Base-by-base conservation (phyloP, 2,113 vertebrate genomes). In the Serilophus lunatus region DNA sequence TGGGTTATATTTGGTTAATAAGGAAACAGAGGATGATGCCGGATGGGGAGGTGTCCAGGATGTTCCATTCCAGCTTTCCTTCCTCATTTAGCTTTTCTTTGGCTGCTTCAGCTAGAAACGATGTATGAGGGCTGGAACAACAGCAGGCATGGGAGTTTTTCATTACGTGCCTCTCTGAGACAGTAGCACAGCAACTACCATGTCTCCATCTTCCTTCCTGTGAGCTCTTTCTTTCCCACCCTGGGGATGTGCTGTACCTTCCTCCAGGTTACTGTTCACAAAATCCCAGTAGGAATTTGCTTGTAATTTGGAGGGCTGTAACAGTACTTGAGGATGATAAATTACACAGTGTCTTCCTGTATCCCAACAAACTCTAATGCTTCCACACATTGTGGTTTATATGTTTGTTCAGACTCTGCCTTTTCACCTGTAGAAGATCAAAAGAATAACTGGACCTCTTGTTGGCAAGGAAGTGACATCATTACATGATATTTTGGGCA, bases 11-110 rank as follows among this genome's bases (percentile, higher is more conserved):
- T 96, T 75, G 65, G 80, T 65, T 93, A 81, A 83, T 77, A 51
- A 93, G 88, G 94, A 94, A 95, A 71, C 31, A 68, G 42, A 70
- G 69, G 65, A 86, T 4, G 25, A 63, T 72, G 65, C 61, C 53
- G n/a, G 95, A 96, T 91, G 53, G 91, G 86, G 77, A 95, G 91
- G 91, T 91, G 81, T 95, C 31, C 91, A 78, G 91, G 84, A 95
- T 93, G 89, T 96, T 97, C 94, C 89, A 89, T 95, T 93, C 82
- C 81, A 92, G 91, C 36, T 93, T 97, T 92, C 91, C 96, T 95
- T 97, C 93, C 94, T 95, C 81, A 72, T 95, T 95, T 97, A 92
- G 61, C 70, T 91, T 90, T 91, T 89, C 69, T 92, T 89, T 95
- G 94, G 60, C 93, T 89, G 44, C 47, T 75, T 36, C 36, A 40